Evolutionary conservation across 2,888 invertebrate genomes (phyloP).

Genomic region (Stratiomys singularior): DNA sequence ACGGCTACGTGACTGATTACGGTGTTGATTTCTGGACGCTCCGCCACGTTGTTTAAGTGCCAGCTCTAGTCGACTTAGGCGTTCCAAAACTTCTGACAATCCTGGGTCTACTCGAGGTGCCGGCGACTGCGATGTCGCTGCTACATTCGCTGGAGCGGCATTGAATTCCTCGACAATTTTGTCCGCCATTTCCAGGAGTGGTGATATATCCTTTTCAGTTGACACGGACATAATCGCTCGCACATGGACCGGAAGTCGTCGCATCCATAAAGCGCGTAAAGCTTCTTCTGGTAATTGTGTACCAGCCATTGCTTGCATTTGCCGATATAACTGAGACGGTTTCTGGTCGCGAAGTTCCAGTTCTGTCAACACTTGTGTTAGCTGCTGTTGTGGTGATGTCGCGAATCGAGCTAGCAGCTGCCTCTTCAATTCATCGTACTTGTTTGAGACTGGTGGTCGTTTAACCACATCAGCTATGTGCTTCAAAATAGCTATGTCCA

Average conservation of each 20-base stretch:
- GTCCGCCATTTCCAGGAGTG: slow-evolving; percentile 18
- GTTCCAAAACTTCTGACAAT: background rate
- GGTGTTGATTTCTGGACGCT: too few species aligned
- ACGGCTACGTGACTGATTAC: too few species aligned
- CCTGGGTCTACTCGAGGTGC: background rate
- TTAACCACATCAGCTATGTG: background rate
- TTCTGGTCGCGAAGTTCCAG: slow-evolving; percentile 12
- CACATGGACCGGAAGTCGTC: slow-evolving; percentile 12
- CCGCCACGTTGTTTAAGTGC: too few species aligned
- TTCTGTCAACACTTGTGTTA: slow-evolving; percentile 11
- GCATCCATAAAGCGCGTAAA: background rate
- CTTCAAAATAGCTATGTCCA: background rate
- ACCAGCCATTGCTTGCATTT: slow-evolving; percentile 1
- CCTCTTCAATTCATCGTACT: background rate
- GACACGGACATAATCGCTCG: background rate
- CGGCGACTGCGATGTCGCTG: background rate
- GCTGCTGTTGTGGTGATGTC: background rate
- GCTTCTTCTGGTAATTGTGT: slow-evolving; percentile 5
- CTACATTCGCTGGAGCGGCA: background rate
- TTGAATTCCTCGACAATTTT: background rate
- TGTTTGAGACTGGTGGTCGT: background rate
- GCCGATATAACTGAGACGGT: slow-evolving; percentile 1
- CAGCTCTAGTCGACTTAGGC: background rate
- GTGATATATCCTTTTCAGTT: background rate
- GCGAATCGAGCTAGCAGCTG: slow-evolving; percentile 10